Evolutionary conservation across 2,113 vertebrate species (phyloP).

Genomic region (Hippocampus comes): DNA sequence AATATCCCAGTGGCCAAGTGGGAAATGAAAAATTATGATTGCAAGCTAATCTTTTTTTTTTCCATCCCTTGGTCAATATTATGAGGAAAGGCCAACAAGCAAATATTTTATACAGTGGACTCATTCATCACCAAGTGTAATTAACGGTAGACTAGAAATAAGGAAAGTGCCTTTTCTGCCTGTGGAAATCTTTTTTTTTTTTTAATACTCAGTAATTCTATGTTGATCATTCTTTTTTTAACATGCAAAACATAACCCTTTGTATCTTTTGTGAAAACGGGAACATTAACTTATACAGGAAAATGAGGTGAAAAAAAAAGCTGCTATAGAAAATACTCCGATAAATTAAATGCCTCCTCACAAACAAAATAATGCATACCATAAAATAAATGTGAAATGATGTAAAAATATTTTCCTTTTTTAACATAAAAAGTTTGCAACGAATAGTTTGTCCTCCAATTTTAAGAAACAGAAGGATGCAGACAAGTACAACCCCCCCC

Average conservation of each 20-base stretch:
- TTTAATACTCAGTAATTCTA: conserved; percentile 21
- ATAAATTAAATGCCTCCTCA: not conserved
- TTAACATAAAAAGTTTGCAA: not conserved
- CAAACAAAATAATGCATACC: not conserved
- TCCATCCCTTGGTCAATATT: conserved; percentile 31
- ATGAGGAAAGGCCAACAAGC: conserved; percentile 30
- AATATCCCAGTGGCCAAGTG: conserved; percentile 15
- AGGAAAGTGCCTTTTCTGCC: conserved; percentile 49
- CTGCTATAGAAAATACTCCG: not conserved
- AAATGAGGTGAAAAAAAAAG: not conserved
- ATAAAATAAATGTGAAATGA: not conserved
- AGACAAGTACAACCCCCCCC: too few species aligned
- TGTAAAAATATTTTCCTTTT: not conserved
- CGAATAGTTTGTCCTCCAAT: too few species aligned
- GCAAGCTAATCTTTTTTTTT: conserved; percentile 6
- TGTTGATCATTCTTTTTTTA: conserved; percentile 20
- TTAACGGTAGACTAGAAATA: conserved; percentile 54
- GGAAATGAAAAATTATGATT: conserved; percentile 4
- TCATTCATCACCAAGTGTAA: conserved; percentile 65
- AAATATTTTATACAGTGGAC: conserved; percentile 54
- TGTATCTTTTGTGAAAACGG: not conserved
- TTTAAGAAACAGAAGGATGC: too few species aligned
- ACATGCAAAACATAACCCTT: conserved; percentile 7
- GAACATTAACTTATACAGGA: not conserved
- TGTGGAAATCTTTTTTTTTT: conserved; percentile 35